phyloP scores from a whole-genome alignment of 1,140 invertebrate genomes.

The Drosophila serrata region DNA sequence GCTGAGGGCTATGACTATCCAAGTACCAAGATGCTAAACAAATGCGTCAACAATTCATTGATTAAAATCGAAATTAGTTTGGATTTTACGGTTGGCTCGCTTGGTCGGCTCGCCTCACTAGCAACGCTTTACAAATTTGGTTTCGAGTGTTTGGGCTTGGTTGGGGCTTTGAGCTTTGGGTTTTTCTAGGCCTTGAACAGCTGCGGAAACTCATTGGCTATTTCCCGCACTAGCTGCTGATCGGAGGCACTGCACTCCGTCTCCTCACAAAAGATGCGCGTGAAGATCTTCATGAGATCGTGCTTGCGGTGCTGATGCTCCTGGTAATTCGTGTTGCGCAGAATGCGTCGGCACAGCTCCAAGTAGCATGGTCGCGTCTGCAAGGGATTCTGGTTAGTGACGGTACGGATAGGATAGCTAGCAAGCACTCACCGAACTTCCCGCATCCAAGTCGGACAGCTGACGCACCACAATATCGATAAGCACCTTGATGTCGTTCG shows the following conservation, averaged over 20 bases:
- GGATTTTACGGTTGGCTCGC: constrained; percentile 57
- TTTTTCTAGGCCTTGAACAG: constrained; percentile 89
- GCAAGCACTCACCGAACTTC: constrained; percentile 89
- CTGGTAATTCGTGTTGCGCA: constrained; percentile 91
- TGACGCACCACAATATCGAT: constrained; percentile 96
- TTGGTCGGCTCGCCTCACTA: constrained; percentile 70
- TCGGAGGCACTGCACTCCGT: constrained; percentile 89
- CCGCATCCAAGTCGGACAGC: constrained; percentile 94
- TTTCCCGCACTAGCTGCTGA: constrained; percentile 91
- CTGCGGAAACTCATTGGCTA: constrained; percentile 94
- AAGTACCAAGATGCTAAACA: constrained; percentile 31
- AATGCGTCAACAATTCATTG: constrained; percentile 44
- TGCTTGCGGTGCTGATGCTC: constrained; percentile 91
- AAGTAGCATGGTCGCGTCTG: constrained; percentile 91
- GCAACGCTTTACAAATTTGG: constrained; percentile 76
- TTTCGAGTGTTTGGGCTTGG: constrained; percentile 17
- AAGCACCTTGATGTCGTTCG: constrained; percentile 96
- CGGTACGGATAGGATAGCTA: not conserved
- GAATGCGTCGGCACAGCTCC: constrained; percentile 90
- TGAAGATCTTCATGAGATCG: constrained; percentile 92
- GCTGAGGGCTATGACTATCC: constrained; percentile 3
- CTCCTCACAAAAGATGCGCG: constrained; percentile 93
- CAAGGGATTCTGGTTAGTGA: constrained; percentile 7
- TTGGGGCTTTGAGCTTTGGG: not conserved
- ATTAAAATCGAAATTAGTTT: constrained; percentile 43